Evolutionary conservation across 2,113 vertebrate species (phyloP).

Genomic region (Kryptolebias marmoratus): DNA sequence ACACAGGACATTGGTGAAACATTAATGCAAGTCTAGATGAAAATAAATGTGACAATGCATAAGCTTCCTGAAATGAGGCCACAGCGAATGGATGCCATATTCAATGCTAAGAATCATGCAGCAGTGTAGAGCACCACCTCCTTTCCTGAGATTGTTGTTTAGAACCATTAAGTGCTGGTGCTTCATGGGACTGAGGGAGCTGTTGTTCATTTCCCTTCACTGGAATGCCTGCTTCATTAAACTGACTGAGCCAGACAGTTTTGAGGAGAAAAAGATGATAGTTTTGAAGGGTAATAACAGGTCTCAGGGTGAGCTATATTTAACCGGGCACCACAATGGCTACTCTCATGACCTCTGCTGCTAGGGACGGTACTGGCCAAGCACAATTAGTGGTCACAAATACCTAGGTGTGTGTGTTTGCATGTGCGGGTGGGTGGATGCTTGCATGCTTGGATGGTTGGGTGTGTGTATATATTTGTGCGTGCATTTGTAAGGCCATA

Average conservation of each 20-base stretch:
- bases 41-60: not conserved
- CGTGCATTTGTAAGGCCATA: slow-evolving; percentile 42
- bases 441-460: slow-evolving; percentile 21
- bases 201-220: slow-evolving; percentile 52
- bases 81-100: not conserved
- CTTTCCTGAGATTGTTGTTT: slow-evolving; percentile 59
- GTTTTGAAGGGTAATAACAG: slow-evolving; percentile 91
- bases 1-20: no score
- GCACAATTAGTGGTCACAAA: slow-evolving; percentile 75
- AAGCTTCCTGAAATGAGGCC: not conserved
- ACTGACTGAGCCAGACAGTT: slow-evolving; percentile 73
- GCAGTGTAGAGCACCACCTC: slow-evolving; percentile 1
- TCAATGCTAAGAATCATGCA: not conserved
- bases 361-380: slow-evolving; percentile 64
- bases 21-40: not conserved
- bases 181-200: slow-evolving; percentile 65
- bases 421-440: slow-evolving; percentile 34
- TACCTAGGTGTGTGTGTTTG: slow-evolving; percentile 62
- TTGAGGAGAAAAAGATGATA: slow-evolving; percentile 81
- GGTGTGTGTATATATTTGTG: slow-evolving; percentile 36
- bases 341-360: slow-evolving; percentile 72
- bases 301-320: slow-evolving; percentile 78
- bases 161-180: slow-evolving; percentile 75
- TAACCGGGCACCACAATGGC: slow-evolving; percentile 75
- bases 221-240: slow-evolving; percentile 72